These are phyloP conservation scores for Trinectes maculatus DNA, from an alignment of 2,113 vertebrate genomes.

Conservation along the genomic window DNA sequence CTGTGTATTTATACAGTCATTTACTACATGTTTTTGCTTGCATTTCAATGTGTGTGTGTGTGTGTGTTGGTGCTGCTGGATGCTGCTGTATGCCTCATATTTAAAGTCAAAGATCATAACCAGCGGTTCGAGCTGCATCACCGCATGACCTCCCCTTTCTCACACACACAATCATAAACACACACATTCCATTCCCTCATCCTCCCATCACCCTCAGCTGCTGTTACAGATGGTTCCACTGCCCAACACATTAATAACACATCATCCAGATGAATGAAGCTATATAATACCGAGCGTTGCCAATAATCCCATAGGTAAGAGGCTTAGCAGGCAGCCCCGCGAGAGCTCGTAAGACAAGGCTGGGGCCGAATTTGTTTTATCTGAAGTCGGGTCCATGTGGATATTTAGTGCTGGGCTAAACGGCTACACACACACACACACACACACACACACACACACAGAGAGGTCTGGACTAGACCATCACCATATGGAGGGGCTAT, in stretches of 20 bases:
- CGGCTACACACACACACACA: not conserved
- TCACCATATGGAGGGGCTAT: slow-evolving; percentile 45
- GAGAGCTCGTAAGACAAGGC: slow-evolving; percentile 28
- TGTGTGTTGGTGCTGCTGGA: slow-evolving; percentile 35
- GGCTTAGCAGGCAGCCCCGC: slow-evolving; percentile 68
- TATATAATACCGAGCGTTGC: slow-evolving; percentile 73
- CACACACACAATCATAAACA: not conserved
- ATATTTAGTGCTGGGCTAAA: slow-evolving; percentile 41
- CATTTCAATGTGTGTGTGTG: not conserved
- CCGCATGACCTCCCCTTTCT: not conserved
- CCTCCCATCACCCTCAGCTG: slow-evolving; percentile 43
- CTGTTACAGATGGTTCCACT: slow-evolving; percentile 73
- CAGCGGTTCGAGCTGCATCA: slow-evolving; percentile 40
- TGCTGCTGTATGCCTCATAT: slow-evolving; percentile 39
- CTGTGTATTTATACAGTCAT: slow-evolving; percentile 9
- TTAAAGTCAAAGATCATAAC: slow-evolving; percentile 52
- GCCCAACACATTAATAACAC: slow-evolving; percentile 74
- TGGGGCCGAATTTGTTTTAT: slow-evolving; percentile 51
- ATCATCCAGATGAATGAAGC: slow-evolving; percentile 78
- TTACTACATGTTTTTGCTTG: not conserved
- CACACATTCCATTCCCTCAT: slow-evolving; percentile 2
- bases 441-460: slow-evolving; percentile 18
- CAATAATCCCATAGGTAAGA: slow-evolving; percentile 80
- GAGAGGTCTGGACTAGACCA: slow-evolving; percentile 9
- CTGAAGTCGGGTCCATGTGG: slow-evolving; percentile 56